Conservation (phyloP, 2,113 vertebrate genomes). For the Seriola quinqueradiata region DNA sequence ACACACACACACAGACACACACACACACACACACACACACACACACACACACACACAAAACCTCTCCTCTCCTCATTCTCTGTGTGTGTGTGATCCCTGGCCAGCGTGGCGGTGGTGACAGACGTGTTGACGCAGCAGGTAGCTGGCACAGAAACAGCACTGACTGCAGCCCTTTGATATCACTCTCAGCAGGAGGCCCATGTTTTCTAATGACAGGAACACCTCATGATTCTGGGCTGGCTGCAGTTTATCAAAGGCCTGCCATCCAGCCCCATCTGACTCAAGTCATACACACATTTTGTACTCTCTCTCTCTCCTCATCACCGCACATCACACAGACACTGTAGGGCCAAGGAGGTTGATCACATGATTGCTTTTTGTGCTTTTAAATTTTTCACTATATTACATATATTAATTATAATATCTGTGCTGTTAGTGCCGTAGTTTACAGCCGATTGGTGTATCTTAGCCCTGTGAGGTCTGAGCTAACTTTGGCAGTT, state of each 20-base stretch:
- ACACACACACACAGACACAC: too few relatives aligned
- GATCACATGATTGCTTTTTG: too few relatives aligned
- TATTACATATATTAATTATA: neutral
- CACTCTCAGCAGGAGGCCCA: constrained; percentile 60
- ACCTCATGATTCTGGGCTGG: constrained; percentile 53
- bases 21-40: neutral
- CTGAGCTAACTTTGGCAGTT: too few relatives aligned
- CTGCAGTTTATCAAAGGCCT: constrained; percentile 59
- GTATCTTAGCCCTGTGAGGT: too few relatives aligned
- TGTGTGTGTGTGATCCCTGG: constrained; percentile 54
- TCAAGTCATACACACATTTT: constrained; percentile 24
- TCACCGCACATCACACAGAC: constrained; percentile 5
- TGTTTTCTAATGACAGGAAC: constrained; percentile 67
- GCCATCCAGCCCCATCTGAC: constrained; percentile 28
- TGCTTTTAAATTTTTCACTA: neutral
- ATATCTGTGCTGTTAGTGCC: neutral
- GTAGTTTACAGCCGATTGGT: too few relatives aligned
- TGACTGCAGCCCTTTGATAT: constrained; percentile 63
- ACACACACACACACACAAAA: neutral
- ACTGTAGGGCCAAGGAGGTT: neutral
- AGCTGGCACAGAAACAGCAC: constrained; percentile 56
- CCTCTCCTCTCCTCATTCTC: constrained; percentile 16
- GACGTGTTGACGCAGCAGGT: constrained; percentile 68
- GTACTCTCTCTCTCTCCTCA: constrained; percentile 3
- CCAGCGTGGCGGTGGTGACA: constrained; percentile 45